Base-by-base conservation (phyloP, 2,797 vertebrate genomes). In the Picus viridis region DNA sequence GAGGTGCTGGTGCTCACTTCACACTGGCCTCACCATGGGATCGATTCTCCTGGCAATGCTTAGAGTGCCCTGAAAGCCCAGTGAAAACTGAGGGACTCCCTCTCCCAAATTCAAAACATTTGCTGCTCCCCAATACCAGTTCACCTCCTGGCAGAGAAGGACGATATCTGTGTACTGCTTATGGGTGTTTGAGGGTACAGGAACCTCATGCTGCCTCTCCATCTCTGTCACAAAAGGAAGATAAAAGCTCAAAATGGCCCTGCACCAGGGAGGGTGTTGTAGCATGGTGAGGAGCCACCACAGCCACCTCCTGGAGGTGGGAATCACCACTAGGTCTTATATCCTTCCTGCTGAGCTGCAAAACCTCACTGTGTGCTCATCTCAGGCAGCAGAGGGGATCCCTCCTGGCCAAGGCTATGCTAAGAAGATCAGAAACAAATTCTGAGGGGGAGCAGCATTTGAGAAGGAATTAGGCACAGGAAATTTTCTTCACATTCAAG, bases 21-120 rank as follows among this genome's bases (percentile, higher is more conserved):
- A 63, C 68, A 26, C 10, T 1, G 1, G 26, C 19, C 22, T 68
- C 63, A 47, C 32, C 2, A 0, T n/a, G 24, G 22, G 36, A 17
- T 36, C 70, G 24, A 11, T 91, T 65, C 29, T 76, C 68, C 74
- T 54, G 49, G 59, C 30, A 65, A 19, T 74, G 53, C 7, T 49
- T 57, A 49, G 16, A 18, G 43, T 8, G 22, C 34, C 32, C 45
- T 54, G 43, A 73, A 90, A 84, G 17, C 57, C 26, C 30, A 1
- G 29, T 39, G 49, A 51, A 87, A 80, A 87, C 32, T 17, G 39
- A 5, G 15, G 45, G 27, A 10, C n/a, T 53, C 12, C 29, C 27
- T 59, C 20, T 20, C 32, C 4, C 16, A 62, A 9, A 72, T 27
- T 54, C 34, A 36, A 62, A 80, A n/a, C 6, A 32, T 69, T 69